Base-by-base conservation (phyloP, 2,888 invertebrate species). In the Ceraclea dissimilis region DNA sequence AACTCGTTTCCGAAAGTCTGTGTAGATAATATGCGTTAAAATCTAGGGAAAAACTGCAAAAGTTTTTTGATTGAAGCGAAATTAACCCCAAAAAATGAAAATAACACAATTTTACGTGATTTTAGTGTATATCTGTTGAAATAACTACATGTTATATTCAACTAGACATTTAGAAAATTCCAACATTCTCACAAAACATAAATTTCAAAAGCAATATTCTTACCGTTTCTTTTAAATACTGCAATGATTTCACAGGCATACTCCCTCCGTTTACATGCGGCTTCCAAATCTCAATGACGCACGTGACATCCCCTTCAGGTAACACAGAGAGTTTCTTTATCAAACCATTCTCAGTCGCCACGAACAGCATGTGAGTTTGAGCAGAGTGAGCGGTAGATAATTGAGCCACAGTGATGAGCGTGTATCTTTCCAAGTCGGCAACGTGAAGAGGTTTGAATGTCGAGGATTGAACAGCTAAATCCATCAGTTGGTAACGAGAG, bases 241-340 rank as follows among this genome's bases (percentile, higher is more conserved):
- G 87, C 78, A 92, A 80, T 16, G 82, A 83, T 65, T 78, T 75
- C 49, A 90, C 82, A 34, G 79, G 76, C 58, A 74, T 73, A 21
- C 73, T 73, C 1, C 74, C 71, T 17, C 79, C 76, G 5, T 78
- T 76, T 1, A 81, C 77, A 34, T 83, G 76, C 11, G 88, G 78
- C 63, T 85, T 85, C 86, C 94, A 90, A 62, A 88, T 81, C 71
- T 95, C 94, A 13, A 95, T 82, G 49, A 93, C 74, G 67, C 95
- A 96, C 0, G 91, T 83, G 60, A 85, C 82, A 54, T 81, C 81
- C 0, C 81, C 78, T 21, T 78, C 71, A 0, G 90, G 88, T 60
- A 90, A 72, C 10, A 91, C 79, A 0, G 88, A 83, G 65, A 94
- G 78, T 71, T 95, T 95, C 66, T 90, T 83, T 17, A 95, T 81